Evolutionary conservation across 2,797 vertebrate species (phyloP), one percentile per base, ranked within the genome.

Genomic region (Microctenopoma steveboyesi): DNA sequence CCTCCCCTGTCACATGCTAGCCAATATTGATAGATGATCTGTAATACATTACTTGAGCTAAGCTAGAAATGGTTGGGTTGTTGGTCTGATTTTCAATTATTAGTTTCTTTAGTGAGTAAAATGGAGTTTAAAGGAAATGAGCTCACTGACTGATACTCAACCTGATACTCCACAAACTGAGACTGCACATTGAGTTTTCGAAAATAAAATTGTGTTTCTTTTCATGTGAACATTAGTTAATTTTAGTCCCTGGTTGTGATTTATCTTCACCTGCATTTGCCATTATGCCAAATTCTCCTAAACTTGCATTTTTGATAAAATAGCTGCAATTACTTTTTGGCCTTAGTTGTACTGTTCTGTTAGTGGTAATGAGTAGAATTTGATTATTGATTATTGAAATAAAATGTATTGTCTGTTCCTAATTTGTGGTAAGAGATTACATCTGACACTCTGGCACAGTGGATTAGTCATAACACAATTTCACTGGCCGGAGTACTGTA

Each of bases 1-100:
- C 69, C 46, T 55, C 54, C 68, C 53, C 16, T 72, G 64, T 28
- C 55, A 39, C 59, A 39, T 22, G 25, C 42, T 39, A 60, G 63
- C 60, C 64, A 66, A 37, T 72, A 70, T 57, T 82, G 83, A 87
- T 74, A 54, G 77, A 88, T 86, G 63, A 74, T 53, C 33, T 58
- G 53, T 45, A 68, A 77, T 78, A 72, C 66, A 82, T 85, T 75
- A 83, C 59, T 49, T 28, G 33, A 69, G 30, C 30, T 33, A 7
- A 33, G 72, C 69, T 46, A 27, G 50, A 30, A 51, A 35, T 42
- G 6, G 16, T 45, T 67, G 54, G 76, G 48, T 54, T 52, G 61
- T 43, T 50, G 61, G 55, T 39, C 42, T 40, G 53, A 51, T 63
- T 62, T 22, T 73, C 57, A 53, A 47, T 37, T 63, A 58, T 43